A percentile compares a stretch with the other conserved stretches of the same genome.
Evolutionary conservation across 2,113 vertebrate species (phyloP).

Genomic region (Cyanoramphus novaezelandiae): DNA sequence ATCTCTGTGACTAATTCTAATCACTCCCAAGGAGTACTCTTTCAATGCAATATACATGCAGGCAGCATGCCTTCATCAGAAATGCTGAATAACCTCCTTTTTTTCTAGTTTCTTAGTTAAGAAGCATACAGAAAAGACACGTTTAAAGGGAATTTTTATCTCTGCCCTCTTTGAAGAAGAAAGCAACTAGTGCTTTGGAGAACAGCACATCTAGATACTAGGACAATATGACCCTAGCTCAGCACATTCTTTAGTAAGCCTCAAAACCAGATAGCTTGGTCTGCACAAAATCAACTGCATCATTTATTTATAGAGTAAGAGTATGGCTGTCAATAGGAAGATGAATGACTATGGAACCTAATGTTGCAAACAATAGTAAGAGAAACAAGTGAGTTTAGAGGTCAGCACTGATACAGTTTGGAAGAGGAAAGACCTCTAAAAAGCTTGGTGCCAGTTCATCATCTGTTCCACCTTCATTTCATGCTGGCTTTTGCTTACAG

Average conservation of each 20-base stretch:
- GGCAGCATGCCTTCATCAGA: background rate
- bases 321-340: constrained; percentile 13
- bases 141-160: background rate
- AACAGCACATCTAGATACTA: background rate
- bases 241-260: background rate
- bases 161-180: background rate
- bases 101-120: background rate
- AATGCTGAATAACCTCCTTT: background rate
- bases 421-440: background rate
- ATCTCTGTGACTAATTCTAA: background rate
- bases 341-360: background rate
- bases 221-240: background rate
- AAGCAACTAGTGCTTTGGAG: background rate
- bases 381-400: constrained; percentile 2
- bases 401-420: background rate
- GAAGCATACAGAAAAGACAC: background rate
- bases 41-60: background rate
- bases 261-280: background rate
- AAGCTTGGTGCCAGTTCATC: background rate
- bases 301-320: constrained; percentile 20
- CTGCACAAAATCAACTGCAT: constrained; percentile 6
- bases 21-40: background rate
- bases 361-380: background rate
- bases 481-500: background rate
- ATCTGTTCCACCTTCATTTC: background rate